Conservation (phyloP, 2,113 vertebrate genomes). For the Melanocharis versteri region DNA sequence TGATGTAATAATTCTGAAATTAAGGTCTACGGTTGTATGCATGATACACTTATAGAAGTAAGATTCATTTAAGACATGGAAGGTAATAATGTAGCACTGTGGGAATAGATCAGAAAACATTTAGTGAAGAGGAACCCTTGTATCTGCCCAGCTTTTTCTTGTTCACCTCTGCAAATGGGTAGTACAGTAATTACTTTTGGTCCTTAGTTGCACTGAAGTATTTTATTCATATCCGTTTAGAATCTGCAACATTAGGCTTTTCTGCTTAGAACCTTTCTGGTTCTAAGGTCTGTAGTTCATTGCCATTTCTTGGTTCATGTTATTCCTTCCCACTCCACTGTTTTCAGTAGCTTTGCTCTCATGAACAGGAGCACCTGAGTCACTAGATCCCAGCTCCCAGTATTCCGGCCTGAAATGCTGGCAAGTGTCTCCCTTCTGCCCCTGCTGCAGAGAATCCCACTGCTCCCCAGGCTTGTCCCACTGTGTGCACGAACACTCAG, state of each 20-base stretch:
- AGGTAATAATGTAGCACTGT: neutral
- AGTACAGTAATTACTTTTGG: neutral
- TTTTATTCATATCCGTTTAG: neutral
- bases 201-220: neutral
- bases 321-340: neutral
- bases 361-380: neutral
- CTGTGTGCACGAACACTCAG: fast-evolving
- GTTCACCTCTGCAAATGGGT: neutral
- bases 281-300: neutral
- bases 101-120: neutral
- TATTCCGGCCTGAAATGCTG: neutral
- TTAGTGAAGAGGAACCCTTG: neutral
- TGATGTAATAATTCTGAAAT: neutral
- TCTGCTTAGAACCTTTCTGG: neutral
- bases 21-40: neutral
- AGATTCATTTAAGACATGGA: neutral
- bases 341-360: neutral
- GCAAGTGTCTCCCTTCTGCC: neutral
- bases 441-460: neutral
- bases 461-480: neutral
- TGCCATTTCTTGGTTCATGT: neutral
- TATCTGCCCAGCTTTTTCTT: neutral
- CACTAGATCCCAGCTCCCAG: neutral
- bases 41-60: neutral
- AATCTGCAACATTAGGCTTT: neutral